These are phyloP conservation scores for Erythrocercus mccallii DNA, from an alignment of 2,113 vertebrate genomes.

Conservation along the genomic window DNA sequence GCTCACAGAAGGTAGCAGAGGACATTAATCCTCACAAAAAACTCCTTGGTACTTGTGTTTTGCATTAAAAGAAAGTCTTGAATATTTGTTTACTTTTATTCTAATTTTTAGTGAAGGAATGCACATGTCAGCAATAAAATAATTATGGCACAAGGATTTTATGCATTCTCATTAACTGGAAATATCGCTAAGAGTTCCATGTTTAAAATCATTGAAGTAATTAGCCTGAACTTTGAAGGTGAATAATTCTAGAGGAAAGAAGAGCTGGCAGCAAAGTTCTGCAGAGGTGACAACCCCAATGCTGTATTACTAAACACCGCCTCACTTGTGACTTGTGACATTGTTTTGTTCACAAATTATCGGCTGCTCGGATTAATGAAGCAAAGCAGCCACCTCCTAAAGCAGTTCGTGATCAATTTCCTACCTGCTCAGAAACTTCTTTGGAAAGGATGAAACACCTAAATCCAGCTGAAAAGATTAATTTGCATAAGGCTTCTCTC, in stretches of 20 bases:
- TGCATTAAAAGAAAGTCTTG: background rate
- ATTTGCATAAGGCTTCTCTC: background rate
- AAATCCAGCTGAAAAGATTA: background rate
- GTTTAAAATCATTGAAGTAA: background rate
- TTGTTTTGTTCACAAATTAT: background rate
- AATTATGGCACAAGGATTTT: background rate
- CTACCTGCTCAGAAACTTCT: background rate
- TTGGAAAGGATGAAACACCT: background rate
- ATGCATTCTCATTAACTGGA: background rate
- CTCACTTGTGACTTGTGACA: background rate
- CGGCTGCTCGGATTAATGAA: background rate
- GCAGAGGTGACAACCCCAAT: background rate
- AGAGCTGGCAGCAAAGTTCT: no score
- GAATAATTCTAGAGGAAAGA: no score
- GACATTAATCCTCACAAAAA: background rate
- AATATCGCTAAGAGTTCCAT: background rate
- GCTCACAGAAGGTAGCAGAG: background rate
- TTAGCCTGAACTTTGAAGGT: background rate
- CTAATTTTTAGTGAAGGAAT: background rate
- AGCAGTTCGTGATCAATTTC: background rate
- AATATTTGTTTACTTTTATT: background rate
- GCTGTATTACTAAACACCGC: background rate
- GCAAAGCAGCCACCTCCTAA: background rate
- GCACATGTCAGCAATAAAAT: background rate
- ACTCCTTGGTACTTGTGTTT: background rate